These are phyloP conservation scores for Lacanobia wlatinum DNA, from an alignment of 2,888 invertebrate species.

Conservation along the genomic window DNA sequence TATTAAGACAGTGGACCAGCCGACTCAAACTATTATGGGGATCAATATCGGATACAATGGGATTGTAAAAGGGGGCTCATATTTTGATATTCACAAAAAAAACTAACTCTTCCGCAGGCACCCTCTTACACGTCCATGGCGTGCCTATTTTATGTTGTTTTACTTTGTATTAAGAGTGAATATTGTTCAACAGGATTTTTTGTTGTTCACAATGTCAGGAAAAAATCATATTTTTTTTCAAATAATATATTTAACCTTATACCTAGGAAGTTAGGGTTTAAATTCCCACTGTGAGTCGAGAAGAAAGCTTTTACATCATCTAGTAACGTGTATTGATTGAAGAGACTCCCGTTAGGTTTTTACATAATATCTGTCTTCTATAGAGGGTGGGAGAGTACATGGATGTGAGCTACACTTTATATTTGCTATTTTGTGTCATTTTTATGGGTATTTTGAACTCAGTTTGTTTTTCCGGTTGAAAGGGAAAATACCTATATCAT, in stretches of 20 bases:
- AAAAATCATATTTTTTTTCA: slow-evolving; percentile 74
- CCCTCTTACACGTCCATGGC: slow-evolving; percentile 71
- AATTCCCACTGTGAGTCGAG: slow-evolving; percentile 67
- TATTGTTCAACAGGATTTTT: slow-evolving; percentile 78
- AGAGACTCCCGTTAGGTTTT: slow-evolving; percentile 89
- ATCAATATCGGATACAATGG: slow-evolving; percentile 90
- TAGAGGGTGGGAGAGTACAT: slow-evolving; percentile 83
- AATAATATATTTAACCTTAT: slow-evolving; percentile 71
- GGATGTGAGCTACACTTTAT: slow-evolving; percentile 74
- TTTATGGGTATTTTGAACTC: slow-evolving; percentile 70
- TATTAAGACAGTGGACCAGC: slow-evolving; percentile 87
- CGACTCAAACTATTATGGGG: slow-evolving; percentile 88
- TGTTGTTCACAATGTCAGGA: slow-evolving; percentile 83
- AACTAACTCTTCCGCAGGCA: slow-evolving; percentile 86
- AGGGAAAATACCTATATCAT: slow-evolving; percentile 33
- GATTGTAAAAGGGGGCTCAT: slow-evolving; percentile 90
- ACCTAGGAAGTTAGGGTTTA: slow-evolving; percentile 67
- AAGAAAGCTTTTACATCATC: slow-evolving; percentile 88
- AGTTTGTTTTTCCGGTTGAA: slow-evolving; percentile 60
- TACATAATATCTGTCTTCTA: slow-evolving; percentile 89
- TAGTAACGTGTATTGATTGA: slow-evolving; percentile 90
- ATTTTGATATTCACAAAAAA: slow-evolving; percentile 90
- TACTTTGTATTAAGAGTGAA: slow-evolving; percentile 77
- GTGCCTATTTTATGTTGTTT: slow-evolving; percentile 72
- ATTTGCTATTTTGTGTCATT: slow-evolving; percentile 71